A percentile compares a stretch with the other conserved stretches of the same genome.
phyloP scores from a whole-genome alignment of 2,888 invertebrate genomes.

The Tetragnatha montana region DNA sequence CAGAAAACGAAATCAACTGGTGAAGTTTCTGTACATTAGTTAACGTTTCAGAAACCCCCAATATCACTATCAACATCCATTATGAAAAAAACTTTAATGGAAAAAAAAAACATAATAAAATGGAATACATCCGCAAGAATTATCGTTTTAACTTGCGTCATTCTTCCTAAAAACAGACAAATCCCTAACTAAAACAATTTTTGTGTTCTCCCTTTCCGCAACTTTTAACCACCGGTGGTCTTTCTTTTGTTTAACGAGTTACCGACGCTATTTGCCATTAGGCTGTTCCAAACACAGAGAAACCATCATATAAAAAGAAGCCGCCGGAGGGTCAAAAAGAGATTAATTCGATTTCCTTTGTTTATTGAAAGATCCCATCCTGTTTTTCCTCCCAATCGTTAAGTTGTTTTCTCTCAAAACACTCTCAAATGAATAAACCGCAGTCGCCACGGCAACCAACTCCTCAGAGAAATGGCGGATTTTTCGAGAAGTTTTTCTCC shows the following conservation, averaged over 20 bases:
- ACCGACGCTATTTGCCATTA: constrained; percentile 17
- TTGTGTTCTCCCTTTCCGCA: background rate
- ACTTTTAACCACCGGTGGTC: background rate
- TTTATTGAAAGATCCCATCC: constrained; percentile 40
- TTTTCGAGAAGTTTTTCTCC: constrained; percentile 16
- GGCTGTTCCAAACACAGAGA: constrained; percentile 8
- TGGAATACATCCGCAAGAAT: too few species aligned
- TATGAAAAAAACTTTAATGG: too few species aligned
- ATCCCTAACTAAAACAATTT: background rate
- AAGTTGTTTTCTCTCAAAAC: constrained; percentile 47
- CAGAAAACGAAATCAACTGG: too few species aligned
- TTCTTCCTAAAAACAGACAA: background rate
- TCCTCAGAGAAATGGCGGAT: constrained; percentile 7
- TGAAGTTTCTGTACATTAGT: too few species aligned
- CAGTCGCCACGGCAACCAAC: constrained; percentile 25
- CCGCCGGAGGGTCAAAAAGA: constrained; percentile 6
- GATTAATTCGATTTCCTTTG: constrained; percentile 34
- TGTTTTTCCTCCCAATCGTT: constrained; percentile 23
- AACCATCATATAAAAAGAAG: background rate
- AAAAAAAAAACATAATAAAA: too few species aligned
- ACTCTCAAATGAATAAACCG: background rate
- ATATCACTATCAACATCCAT: too few species aligned
- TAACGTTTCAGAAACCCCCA: too few species aligned
- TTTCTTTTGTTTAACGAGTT: background rate
- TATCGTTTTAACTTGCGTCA: background rate